Base-by-base conservation (phyloP, 2,797 vertebrate species). In the Acanthiza pusilla region DNA sequence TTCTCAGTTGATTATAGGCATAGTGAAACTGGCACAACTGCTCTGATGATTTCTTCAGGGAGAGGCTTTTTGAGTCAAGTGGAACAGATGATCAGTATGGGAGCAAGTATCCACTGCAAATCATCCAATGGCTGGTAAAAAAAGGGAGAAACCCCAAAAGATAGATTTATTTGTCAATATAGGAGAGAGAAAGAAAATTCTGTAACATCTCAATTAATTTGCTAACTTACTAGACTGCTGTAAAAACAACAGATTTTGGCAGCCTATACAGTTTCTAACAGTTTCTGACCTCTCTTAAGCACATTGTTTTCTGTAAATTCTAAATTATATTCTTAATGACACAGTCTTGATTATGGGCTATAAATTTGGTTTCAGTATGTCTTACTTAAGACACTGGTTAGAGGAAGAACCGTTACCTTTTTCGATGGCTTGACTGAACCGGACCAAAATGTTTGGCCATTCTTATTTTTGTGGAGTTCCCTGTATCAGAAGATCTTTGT, bases 81-180 rank as follows among this genome's bases (percentile, higher is more conserved):
- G 90, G 98, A 99, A 91, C 98, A 99, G 85, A 97, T 99, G 61
- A 98, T 99, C 85, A 98, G 95, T 81, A 98, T 99, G 98, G 99
- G 99, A 88, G 99, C 99, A 36, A 98, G 97, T 84, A 95, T 99
- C 80, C 98, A 98, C 87, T 92, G 97, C 89, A 99, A 98, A 96
- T 98, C 99, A n/a, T 98, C 98, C 45, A 99, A 99, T 88, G 98
- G 98, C 97, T 99, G 99, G 99, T 99, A 98, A 97, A 68, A 86
- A 40, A 25, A 66, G 21, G 55, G 23, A 72, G 25, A 85, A 30
- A 65, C 86, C 42, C 10, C 26, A 18, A 45, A 89, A 73, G 12
- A 63, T 16, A 16, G 4, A 57, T 68, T 34, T 53, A 38, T 78
- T 78, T 82, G 10, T 42, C 27, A n/a, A 1, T 72, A 40, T 16